Evolutionary conservation across 1,140 invertebrate genomes (phyloP).

Genomic region (Atta cephalotes): DNA sequence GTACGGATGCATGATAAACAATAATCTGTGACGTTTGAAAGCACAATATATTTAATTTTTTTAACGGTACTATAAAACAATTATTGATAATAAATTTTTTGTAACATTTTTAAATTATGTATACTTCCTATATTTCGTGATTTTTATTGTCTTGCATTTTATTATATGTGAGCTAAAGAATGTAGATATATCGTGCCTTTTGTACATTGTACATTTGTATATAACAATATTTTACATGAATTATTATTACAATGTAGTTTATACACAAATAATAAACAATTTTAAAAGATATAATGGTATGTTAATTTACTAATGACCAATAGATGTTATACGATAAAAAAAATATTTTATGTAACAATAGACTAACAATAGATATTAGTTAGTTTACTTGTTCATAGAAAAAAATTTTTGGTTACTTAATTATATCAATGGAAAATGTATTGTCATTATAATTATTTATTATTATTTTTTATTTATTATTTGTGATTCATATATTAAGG

Average conservation of each 20-base stretch:
- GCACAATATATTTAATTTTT: constrained; percentile 56
- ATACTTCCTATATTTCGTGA: constrained; percentile 73
- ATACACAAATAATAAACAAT: constrained; percentile 76
- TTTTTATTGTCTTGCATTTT: constrained; percentile 79
- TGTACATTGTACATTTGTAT: constrained; percentile 86
- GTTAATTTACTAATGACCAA: constrained; percentile 3
- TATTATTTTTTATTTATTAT: too few species aligned
- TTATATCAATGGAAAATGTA: not conserved
- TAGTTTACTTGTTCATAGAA: not conserved
- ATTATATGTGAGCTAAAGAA: constrained; percentile 84
- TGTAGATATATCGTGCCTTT: constrained; percentile 86
- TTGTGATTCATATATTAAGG: not conserved
- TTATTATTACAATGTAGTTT: constrained; percentile 80
- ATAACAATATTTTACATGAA: constrained; percentile 84
- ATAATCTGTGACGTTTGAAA: not conserved
- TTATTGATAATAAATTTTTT: constrained; percentile 24
- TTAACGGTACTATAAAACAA: constrained; percentile 54
- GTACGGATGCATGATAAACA: not conserved
- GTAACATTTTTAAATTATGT: constrained; percentile 30
- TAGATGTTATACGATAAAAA: not conserved
- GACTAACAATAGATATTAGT: too few species aligned
- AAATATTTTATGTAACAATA: constrained; percentile 25
- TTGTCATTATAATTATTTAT: not conserved
- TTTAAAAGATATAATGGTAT: constrained; percentile 59
- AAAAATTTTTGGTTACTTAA: not conserved